phyloP scores from a whole-genome alignment of 2,888 invertebrate genomes.

The Psococerastis gibbosa region DNA sequence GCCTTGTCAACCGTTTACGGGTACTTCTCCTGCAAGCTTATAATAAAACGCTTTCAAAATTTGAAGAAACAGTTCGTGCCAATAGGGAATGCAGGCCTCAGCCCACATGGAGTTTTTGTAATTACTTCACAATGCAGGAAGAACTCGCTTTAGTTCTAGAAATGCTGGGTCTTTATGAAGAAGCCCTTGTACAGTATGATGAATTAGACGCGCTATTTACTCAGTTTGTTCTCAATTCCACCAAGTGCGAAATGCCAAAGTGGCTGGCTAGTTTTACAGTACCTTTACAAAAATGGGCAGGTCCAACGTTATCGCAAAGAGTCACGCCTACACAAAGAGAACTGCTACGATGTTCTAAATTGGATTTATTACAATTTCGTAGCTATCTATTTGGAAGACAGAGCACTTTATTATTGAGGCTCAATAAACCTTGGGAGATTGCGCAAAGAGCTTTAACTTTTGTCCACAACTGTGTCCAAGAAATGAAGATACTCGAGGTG shows the following conservation, averaged over 20 bases:
- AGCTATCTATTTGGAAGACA: constrained; percentile 88
- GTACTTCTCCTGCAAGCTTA: constrained; percentile 71
- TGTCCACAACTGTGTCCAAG: constrained; percentile 73
- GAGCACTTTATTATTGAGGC: constrained; percentile 60
- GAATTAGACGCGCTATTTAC: constrained; percentile 93
- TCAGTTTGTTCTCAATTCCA: constrained; percentile 89
- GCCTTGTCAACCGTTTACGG: constrained; percentile 62
- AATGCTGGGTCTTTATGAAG: constrained; percentile 83
- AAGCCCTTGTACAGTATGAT: constrained; percentile 91
- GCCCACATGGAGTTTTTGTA: constrained; percentile 82
- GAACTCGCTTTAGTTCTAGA: constrained; percentile 88
- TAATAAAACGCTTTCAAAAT: constrained; percentile 63
- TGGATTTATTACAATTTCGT: constrained; percentile 64
- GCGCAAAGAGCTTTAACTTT: constrained; percentile 78
- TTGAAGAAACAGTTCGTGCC: constrained; percentile 78
- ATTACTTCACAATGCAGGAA: constrained; percentile 89
- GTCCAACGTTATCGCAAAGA: constrained; percentile 45
- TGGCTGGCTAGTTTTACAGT: constrained; percentile 71
- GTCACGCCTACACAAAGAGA: constrained; percentile 35
- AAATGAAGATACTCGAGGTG: constrained; percentile 63
- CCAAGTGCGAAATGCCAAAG: constrained; percentile 63
- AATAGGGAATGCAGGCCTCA: constrained; percentile 81
- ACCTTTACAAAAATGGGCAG: constrained; percentile 67
- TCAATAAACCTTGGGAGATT: constrained; percentile 69
- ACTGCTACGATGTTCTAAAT: constrained; percentile 29